phyloP scores from a whole-genome alignment of 2,888 invertebrate species.

The Apodemia zela region DNA sequence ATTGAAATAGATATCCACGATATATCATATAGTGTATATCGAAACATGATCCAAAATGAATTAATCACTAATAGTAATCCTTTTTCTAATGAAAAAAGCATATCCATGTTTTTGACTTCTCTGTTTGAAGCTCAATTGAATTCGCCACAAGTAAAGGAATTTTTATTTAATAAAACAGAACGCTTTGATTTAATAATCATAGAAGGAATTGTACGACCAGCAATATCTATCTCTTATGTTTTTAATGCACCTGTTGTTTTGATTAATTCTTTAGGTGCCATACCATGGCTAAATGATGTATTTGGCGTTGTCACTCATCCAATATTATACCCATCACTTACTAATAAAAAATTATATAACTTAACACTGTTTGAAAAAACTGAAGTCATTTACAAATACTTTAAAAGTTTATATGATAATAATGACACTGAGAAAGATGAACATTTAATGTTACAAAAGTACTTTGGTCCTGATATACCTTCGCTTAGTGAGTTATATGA shows the following conservation, averaged over 20 bases:
- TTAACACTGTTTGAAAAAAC: slow-evolving; percentile 39
- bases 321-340: slow-evolving; percentile 37
- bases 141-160: slow-evolving; percentile 33
- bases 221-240: slow-evolving; percentile 36
- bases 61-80: slow-evolving; percentile 16
- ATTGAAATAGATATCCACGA: slow-evolving; percentile 50
- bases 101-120: neutral
- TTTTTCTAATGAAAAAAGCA: neutral
- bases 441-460: slow-evolving; percentile 33
- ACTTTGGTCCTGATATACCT: slow-evolving; percentile 37
- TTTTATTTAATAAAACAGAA: slow-evolving; percentile 34
- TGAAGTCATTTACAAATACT: slow-evolving; percentile 29
- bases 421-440: slow-evolving; percentile 18
- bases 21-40: slow-evolving; percentile 35
- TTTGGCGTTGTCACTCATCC: slow-evolving; percentile 41
- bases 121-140: slow-evolving; percentile 33
- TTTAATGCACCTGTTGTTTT: slow-evolving; percentile 42
- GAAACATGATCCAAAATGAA: slow-evolving; percentile 19
- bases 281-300: slow-evolving; percentile 27
- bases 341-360: slow-evolving; percentile 36
- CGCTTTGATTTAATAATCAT: slow-evolving; percentile 42
- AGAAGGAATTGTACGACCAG: slow-evolving; percentile 36
- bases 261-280: slow-evolving; percentile 40
- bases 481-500: slow-evolving; percentile 34
- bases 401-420: neutral